Conservation (phyloP, 2,113 vertebrate genomes). For the Macaca nemestrina region DNA sequence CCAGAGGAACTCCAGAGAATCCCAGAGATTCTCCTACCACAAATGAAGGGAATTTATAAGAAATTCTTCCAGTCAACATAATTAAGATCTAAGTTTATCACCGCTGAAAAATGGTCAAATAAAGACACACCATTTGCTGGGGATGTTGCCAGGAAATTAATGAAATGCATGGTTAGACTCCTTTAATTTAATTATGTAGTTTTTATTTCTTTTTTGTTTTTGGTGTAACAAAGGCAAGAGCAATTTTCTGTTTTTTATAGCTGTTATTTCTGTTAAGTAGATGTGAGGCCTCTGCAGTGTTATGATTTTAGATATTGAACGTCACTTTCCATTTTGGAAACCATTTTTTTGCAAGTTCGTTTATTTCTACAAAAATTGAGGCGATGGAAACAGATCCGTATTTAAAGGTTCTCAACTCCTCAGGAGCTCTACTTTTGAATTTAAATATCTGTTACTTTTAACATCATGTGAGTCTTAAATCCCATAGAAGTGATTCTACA, state of each 20-base stretch:
- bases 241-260: background rate
- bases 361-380: background rate
- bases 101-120: background rate
- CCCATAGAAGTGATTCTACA: constrained; percentile 70
- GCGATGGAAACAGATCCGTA: background rate
- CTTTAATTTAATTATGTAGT: background rate
- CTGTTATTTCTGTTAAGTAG: background rate
- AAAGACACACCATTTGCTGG: background rate
- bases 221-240: background rate
- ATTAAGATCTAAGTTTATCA: background rate
- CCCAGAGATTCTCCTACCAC: background rate
- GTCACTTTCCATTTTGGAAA: background rate
- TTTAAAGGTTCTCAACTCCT: background rate
- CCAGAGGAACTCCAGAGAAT: background rate
- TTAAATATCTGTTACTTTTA: constrained; percentile 78
- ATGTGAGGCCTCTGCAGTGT: background rate
- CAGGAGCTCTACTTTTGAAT: constrained; percentile 14
- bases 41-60: background rate
- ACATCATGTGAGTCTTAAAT: constrained; percentile 67
- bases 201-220: background rate
- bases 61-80: background rate
- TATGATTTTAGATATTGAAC: background rate
- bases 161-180: background rate
- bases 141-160: background rate
- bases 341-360: background rate